Base-by-base conservation (phyloP, 2,113 vertebrate species). In the Desmodus rotundus region DNA sequence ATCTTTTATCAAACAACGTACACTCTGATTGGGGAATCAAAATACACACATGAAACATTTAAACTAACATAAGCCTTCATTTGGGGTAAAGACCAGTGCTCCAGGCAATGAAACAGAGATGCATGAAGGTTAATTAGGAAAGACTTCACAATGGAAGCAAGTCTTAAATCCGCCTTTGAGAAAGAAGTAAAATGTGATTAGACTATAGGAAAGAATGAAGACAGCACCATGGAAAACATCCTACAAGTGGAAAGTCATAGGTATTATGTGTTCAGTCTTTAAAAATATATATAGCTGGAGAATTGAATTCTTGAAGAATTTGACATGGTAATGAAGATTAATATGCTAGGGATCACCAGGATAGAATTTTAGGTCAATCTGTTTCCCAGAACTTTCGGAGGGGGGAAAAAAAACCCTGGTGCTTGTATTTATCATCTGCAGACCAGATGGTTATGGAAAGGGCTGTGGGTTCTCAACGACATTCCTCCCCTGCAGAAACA, bases 401-500 rank as follows among this genome's bases (percentile, higher is more conserved):
- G n/a, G 41, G 41, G 2, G 4, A 11, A 2, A 22, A n/a, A 43
- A 45, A 70, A 56, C 3, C 15, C 15, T 47, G 93, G 68, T 16
- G n/a, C 54, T 83, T 83, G 17, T 68, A 36, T 86, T 92, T 94
- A 81, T 95, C 96, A 98, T 98, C 97, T 98, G 97, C 85, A 36
- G 52, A 93, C 73, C 97, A 97, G 96, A 97, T 97, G 97, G 77
- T 63, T 52, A 87, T 26, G 63, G 70, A 36, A 93, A 91, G 54
- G 85, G 90, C 63, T 73, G 82, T 24, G 26, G 81, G 67, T 26
- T 68, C 73, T 88, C 90, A 83, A 87, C 94, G 65, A 33, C 95
- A 92, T 95, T 97, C 93, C 63, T 88, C 83, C 33, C 19, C 19
- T 90, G 63, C 31, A 54, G 94, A 94, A 97, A 68, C 38, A 85